Evolutionary conservation across 2,113 vertebrate genomes (phyloP).

Genomic region (Anoplopoma fimbria): DNA sequence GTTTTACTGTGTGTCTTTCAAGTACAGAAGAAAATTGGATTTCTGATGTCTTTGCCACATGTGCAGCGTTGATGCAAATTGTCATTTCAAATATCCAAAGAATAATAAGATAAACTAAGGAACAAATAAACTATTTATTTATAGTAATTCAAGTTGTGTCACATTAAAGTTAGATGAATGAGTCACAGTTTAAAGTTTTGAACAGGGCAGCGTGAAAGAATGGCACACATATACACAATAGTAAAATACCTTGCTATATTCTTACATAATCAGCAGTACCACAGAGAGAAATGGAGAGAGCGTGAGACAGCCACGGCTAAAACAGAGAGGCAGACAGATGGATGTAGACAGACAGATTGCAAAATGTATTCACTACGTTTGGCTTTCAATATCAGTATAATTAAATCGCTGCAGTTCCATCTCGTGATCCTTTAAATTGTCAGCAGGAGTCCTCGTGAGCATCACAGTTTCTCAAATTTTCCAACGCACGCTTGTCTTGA

Average conservation of each 20-base stretch:
- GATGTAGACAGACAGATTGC: constrained; percentile 38
- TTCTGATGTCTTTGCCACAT: background rate
- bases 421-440: constrained; percentile 67
- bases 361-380: constrained; percentile 67
- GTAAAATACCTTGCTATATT: background rate
- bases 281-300: background rate
- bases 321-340: background rate
- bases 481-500: constrained; percentile 1
- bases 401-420: constrained; percentile 51
- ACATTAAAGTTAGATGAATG: background rate
- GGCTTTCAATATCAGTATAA: constrained; percentile 70
- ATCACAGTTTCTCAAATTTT: constrained; percentile 48
- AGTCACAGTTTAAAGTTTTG: background rate
- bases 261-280: background rate
- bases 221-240: background rate
- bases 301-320: constrained; percentile 2
- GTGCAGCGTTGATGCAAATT: background rate
- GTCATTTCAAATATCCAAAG: background rate
- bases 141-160: background rate
- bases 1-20: no score
- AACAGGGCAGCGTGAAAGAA: background rate
- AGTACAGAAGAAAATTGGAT: background rate
- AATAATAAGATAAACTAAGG: background rate
- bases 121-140: background rate
- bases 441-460: constrained; percentile 48